Base-by-base conservation (phyloP, 2,113 vertebrate genomes). In the Tenebrosternarchus preto region DNA sequence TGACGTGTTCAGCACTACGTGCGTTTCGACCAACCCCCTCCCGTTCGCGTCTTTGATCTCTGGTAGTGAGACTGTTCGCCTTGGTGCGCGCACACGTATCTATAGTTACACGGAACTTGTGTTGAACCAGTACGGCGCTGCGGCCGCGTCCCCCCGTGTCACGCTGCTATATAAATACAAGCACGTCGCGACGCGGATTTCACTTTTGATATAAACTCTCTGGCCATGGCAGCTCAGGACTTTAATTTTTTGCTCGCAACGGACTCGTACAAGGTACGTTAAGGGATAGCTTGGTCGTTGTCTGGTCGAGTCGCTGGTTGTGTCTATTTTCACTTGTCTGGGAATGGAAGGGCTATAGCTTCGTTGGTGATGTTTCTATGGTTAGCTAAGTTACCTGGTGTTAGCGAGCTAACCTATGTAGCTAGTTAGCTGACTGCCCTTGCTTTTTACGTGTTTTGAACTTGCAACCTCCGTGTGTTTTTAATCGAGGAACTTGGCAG, bases 201-300 rank as follows among this genome's bases (percentile, higher is more conserved):
- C 57, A 25, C 5, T 50, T 74, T 43, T 63, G 12, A 24, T n/a
- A 61, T 29, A 3, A 72, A 27, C 20, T 19, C 4, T 5, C 24
- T 39, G 60, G 70, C 39, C 5, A 93, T 93, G 92, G 91, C 91
- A 89, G 87, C 90, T 1, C 85, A 85, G 61, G 92, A 93, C 66
- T 93, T 92, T 84, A 93, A 93, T 88, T 83, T 93, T 70, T 81
- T 93, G 83, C 89, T 93, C 0, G 91, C 91, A 6, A 93, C 91
- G 25, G 92, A 93, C 73, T 93, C 92, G 0, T 93, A 93, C 80
- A 93, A 93, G 91, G 92, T 93, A 84, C 89, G 88, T 12, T 50
- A 2, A 67, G 17, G 20, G n/a, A 57, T 12, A 19, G 8, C 31
- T 17, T n/a, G 6, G 1, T 12, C 11, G 15, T 31, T 12, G 3